Base-by-base conservation (phyloP, 2,797 vertebrate genomes). In the Anomalospiza imberbis region DNA sequence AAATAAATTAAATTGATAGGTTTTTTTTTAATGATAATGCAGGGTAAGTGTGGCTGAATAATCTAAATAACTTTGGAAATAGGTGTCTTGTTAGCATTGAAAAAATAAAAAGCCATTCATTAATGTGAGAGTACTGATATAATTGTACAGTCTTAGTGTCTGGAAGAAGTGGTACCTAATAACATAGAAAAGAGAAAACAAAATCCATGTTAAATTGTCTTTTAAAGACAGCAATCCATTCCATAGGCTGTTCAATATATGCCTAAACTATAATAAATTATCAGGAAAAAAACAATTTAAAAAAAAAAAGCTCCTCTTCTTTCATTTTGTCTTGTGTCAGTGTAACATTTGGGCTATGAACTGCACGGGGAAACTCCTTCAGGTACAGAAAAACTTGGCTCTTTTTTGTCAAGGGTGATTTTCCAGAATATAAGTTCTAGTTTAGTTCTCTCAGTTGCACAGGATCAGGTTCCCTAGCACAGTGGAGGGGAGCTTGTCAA, bases 51-150 rank as follows among this genome's bases (percentile, higher is more conserved):
- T 45, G 40, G 74, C 40, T 83, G 57, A 85, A 54, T 88, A 71
- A 76, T 78, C 21, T 42, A 86, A 95, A 91, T 82, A 82, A 63
- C 42, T 80, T 85, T 88, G 31, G 26, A 80, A 96, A 57, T 50
- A 80, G 54, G 29, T 89, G 44, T 83, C 65, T 82, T 92, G 15
- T 76, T 91, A 85, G 81, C 54, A 60, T 19, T 42, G 58, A 77
- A 77, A 78, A 93, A 62, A 29, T 63, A 10, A n/a, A 61, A 78
- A 91, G 38, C n/a, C 66, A 24, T 83, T 91, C 24, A 57, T 60
- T 83, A 13, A 44, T 28, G 32, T 47, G 38, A 73, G 32, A 80
- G 40, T 65, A 38, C 36, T 45, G 58, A 40, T 60, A 7, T 1
- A 84, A 54, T 13, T 71, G 38, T 70, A n/a, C 40, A 83, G 4